phyloP scores from a whole-genome alignment of 53 echinoderm and acorn worm species.

The Paracentrotus lividus region DNA sequence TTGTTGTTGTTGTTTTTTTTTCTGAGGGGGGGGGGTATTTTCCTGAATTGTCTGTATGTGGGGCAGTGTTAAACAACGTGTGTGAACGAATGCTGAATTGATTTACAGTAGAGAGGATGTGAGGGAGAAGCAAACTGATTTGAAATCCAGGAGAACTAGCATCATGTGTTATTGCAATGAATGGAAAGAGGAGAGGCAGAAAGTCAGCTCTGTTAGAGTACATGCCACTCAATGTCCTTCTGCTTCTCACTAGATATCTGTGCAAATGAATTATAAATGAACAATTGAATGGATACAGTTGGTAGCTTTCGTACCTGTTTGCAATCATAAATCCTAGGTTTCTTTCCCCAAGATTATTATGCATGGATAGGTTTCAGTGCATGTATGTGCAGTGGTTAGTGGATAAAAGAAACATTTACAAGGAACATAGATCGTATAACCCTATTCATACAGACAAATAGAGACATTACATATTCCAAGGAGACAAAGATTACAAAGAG shows the following conservation, averaged over 20 bases:
- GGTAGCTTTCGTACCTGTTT: neutral
- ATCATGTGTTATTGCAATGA: neutral
- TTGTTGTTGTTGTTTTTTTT: no score
- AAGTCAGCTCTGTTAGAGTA: no score
- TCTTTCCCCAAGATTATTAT: no score
- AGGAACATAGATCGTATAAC: neutral
- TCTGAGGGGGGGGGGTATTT: no score
- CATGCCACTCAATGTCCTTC: no score
- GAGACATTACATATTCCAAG: no score
- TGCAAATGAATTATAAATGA: slow-evolving; percentile 50
- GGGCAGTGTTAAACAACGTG: no score
- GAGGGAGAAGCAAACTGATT: neutral
- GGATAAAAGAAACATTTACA: neutral
- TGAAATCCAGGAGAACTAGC: neutral
- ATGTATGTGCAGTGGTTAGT: neutral
- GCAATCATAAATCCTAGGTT: no score
- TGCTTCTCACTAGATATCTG: no score
- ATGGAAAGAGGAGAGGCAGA: neutral
- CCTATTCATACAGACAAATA: neutral
- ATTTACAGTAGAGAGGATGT: neutral
- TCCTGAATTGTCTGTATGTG: no score
- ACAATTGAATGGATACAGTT: slow-evolving; percentile 5
- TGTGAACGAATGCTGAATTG: neutral
- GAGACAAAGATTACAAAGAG: neutral
- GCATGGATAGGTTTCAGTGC: neutral